Percentiles rank a stretch among this genome's conserved stretches.
phyloP scores from a whole-genome alignment of 2,797 vertebrate species.

The Remorina albescens region DNA sequence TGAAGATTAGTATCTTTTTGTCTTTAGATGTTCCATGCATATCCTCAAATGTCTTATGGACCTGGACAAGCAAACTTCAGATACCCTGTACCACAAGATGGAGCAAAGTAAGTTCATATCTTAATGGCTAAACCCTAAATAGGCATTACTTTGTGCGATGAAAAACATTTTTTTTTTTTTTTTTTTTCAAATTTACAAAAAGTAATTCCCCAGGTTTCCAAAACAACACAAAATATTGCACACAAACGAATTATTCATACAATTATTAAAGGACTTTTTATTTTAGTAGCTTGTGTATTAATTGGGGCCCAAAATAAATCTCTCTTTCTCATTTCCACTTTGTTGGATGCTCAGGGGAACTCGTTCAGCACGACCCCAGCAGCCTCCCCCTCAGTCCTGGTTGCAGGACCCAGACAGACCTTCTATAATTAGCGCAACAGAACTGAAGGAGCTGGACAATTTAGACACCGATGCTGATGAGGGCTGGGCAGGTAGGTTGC shows the following conservation, averaged over 20 bases:
- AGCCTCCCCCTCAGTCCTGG: constrained; percentile 87
- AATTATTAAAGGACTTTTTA: background rate
- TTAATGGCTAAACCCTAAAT: background rate
- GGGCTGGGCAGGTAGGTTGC: constrained; percentile 95
- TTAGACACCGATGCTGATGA: constrained; percentile 97
- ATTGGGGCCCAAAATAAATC: background rate
- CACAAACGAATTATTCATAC: background rate
- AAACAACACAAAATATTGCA: background rate
- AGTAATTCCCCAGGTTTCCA: background rate
- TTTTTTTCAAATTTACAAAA: too few species aligned
- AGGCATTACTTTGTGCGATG: too few species aligned
- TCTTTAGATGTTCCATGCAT: constrained; percentile 94
- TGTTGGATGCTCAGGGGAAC: constrained; percentile 80
- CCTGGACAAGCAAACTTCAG: constrained; percentile 89
- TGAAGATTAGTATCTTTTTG: constrained; percentile 30
- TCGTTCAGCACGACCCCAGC: constrained; percentile 82
- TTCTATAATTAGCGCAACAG: constrained; percentile 95
- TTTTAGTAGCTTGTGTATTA: background rate
- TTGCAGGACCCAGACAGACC: constrained; percentile 93
- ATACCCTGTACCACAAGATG: constrained; percentile 88
- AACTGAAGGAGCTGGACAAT: constrained; percentile 98
- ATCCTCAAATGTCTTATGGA: constrained; percentile 92
- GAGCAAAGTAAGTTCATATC: constrained; percentile 88
- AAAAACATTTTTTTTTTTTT: too few species aligned
- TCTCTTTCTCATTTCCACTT: background rate